Conservation (phyloP, 2,113 vertebrate genomes). For the Cheirogaleus medius region DNA sequence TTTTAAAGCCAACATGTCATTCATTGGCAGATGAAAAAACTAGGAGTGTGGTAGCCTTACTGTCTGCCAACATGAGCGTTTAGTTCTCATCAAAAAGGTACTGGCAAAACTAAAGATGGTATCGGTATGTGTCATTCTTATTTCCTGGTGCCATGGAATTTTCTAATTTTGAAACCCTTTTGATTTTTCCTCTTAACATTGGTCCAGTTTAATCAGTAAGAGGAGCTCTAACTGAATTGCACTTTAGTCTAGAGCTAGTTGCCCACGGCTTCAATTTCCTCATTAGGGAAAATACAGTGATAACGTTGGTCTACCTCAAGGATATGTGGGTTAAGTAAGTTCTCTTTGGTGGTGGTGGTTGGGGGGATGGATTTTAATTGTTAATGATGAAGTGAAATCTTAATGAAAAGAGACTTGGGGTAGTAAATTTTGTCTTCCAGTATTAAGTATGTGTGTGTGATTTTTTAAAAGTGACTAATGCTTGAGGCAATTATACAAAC, state of each 20-base stretch:
- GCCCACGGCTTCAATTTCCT: slow-evolving; percentile 39
- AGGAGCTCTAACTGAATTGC: not conserved
- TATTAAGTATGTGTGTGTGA: slow-evolving; percentile 61
- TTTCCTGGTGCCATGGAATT: slow-evolving; percentile 32
- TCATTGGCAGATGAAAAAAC: not conserved
- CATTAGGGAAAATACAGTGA: slow-evolving; percentile 43
- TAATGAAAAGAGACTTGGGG: slow-evolving; percentile 66
- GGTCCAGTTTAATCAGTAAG: slow-evolving; percentile 10
- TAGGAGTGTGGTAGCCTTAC: not conserved
- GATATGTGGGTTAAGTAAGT: not conserved
- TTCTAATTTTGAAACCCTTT: slow-evolving; percentile 42
- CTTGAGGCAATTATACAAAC: slow-evolving; percentile 70
- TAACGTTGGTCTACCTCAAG: slow-evolving; percentile 25
- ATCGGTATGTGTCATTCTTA: not conserved
- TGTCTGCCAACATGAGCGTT: not conserved
- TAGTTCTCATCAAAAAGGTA: not conserved
- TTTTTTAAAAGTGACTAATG: slow-evolving; percentile 63
- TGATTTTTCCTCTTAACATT: not conserved
- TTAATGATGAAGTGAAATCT: slow-evolving; percentile 66
- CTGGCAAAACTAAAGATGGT: not conserved
- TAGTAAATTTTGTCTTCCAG: slow-evolving; percentile 72
- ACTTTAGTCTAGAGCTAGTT: slow-evolving; percentile 27
- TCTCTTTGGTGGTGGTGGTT: slow-evolving; percentile 33
- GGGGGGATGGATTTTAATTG: slow-evolving; percentile 48
- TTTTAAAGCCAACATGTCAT: not conserved